Conservation (phyloP, 2,113 vertebrate genomes). For the Aegithalos caudatus region DNA sequence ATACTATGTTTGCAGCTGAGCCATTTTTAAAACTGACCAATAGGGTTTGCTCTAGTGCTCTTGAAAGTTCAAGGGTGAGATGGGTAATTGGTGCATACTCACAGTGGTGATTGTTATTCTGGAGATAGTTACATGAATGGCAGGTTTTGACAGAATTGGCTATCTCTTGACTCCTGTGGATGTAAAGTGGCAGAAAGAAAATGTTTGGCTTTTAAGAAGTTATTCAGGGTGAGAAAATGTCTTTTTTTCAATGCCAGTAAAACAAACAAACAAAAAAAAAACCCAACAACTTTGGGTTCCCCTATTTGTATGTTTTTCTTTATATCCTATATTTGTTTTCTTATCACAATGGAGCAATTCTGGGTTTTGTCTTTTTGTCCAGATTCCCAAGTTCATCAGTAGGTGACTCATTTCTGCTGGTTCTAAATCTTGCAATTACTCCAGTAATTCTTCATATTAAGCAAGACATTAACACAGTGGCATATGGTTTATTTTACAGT, state of each 20-base stretch:
- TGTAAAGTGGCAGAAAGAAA: not conserved
- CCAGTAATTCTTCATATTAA: not conserved
- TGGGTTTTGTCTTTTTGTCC: not conserved
- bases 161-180: not conserved
- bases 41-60: not conserved
- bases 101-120: not conserved
- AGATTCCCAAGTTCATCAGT: not conserved
- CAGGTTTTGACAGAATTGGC: not conserved
- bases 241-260: not conserved
- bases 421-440: not conserved
- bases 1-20: slow-evolving; percentile 62
- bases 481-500: not conserved
- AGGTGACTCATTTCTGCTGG: not conserved
- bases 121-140: not conserved
- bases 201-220: not conserved
- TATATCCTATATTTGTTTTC: not conserved
- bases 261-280: too few species aligned
- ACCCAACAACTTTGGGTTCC: not conserved
- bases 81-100: not conserved
- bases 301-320: not conserved
- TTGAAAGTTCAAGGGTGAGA: not conserved
- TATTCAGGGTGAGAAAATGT: not conserved
- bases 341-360: not conserved
- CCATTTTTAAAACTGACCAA: slow-evolving; percentile 54
- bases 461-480: not conserved